Evolutionary conservation across 2,888 invertebrate genomes (phyloP), one percentile per base, ranked within the genome.

Genomic region (Lepidonotus clava): DNA sequence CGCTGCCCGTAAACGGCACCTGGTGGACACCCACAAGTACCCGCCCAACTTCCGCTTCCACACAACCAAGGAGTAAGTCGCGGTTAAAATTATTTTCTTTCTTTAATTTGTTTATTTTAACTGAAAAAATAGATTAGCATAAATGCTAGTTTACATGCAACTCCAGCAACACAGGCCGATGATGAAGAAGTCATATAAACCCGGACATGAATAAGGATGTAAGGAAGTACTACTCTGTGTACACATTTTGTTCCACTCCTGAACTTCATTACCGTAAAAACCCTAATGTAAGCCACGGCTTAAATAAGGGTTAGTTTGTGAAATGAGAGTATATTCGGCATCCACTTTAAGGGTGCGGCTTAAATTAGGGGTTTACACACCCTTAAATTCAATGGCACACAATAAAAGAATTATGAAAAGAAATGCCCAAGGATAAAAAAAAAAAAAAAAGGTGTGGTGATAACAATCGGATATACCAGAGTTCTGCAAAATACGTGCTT

Each of bases 11-110:
- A 53, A 24, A 21, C 56, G 36, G 0, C 84, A 84, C 34, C 34
- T 61, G 18, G 38, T 84, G 21, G 56, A 84, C 28, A 34, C 34
- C 1, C 84, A 84, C 61, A 84, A 61, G 36, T 84, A 84, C 36
- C 84, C 84, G 21, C 14, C 84, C 61, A 84, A 84, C 56, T 84
- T 84, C 56, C 41, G 84, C 28, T 84, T 84, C 38, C 32, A 84
- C 36, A 34, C 28, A 38, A 34, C 5, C 51, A 53, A 61, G 24
- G 53, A 8, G 53, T 83, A 18, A 83, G 76, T 66, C n/a, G n/a
- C n/a, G 28, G 46, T 46, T 46, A 11, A 8, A 46, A 46, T 46
- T 8, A 8, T 11, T 46, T 46, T 18, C 18, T 46, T 46, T 46
- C 18, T 46, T 46, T 46, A 46, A 46, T 46, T 46, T 46, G 46